Percentiles rank a stretch among this genome's conserved stretches.
phyloP scores from a whole-genome alignment of 2,113 vertebrate species.

The Salvelinus namaycush region DNA sequence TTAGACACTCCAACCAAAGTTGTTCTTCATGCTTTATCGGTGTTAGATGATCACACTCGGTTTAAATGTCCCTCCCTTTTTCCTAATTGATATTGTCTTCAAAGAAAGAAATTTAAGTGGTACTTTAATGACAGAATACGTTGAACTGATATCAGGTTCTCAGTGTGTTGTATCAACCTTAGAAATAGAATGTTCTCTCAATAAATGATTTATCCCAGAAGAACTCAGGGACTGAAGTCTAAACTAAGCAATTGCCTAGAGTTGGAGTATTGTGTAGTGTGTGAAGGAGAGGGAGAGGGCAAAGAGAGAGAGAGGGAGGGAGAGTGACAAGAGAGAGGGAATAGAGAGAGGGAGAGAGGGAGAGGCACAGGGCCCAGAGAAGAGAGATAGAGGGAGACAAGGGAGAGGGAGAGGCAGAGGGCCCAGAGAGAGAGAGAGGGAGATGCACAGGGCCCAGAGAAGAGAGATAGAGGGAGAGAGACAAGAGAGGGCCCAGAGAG shows the following conservation, averaged over 20 bases:
- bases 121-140: background rate
- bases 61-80: background rate
- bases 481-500: background rate
- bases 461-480: no score
- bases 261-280: slow-evolving; percentile 17
- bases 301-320: background rate
- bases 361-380: no score
- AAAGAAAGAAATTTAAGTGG: background rate
- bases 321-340: background rate
- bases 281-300: background rate
- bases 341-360: no score
- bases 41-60: background rate
- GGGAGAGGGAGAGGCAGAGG: no score
- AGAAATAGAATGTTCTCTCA: slow-evolving; percentile 1
- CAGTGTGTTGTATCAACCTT: background rate
- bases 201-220: slow-evolving; percentile 11
- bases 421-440: no score
- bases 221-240: slow-evolving; percentile 16
- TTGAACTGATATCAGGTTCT: background rate
- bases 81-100: background rate
- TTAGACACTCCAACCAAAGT: no score
- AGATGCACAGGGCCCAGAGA: no score
- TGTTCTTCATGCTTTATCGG: background rate
- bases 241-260: slow-evolving; percentile 15
- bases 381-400: background rate